Conservation (phyloP, 1,140 invertebrate species). For the Lutraria rhynchaena region DNA sequence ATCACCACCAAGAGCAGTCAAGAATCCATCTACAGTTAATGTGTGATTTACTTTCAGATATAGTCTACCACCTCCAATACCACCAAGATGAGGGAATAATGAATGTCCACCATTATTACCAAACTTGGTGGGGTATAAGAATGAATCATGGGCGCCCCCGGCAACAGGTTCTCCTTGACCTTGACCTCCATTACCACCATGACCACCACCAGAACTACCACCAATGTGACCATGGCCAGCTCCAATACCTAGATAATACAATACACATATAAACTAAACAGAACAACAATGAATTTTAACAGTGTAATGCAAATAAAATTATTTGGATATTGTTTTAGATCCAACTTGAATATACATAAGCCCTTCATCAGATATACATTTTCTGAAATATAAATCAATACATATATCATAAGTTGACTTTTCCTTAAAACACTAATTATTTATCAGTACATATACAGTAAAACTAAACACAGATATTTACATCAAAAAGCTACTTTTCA, state of each 20-base stretch:
- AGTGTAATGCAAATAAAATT: no score
- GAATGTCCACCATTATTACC: constrained; percentile 74
- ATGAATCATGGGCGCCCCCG: constrained; percentile 71
- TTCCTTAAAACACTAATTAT: no score
- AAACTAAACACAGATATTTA: no score
- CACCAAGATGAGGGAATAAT: constrained; percentile 70
- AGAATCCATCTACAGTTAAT: constrained; percentile 68
- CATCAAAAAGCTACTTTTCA: no score
- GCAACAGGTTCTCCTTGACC: constrained; percentile 65
- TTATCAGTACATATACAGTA: no score
- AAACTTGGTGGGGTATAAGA: constrained; percentile 66
- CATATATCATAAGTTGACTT: no score
- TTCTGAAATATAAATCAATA: no score
- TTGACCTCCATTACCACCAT: constrained; percentile 76
- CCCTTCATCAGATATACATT: no score
- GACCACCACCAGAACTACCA: constrained; percentile 73
- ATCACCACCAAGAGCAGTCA: constrained; percentile 68
- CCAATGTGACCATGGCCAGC: constrained; percentile 49
- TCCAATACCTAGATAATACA: constrained; percentile 62
- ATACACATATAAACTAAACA: no score
- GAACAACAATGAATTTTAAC: no score
- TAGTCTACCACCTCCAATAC: constrained; percentile 69
- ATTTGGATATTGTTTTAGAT: no score
- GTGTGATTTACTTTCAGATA: constrained; percentile 64
- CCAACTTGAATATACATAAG: no score